phyloP scores from a whole-genome alignment of 2,888 invertebrate genomes.

The Malthinus flaveolus region DNA sequence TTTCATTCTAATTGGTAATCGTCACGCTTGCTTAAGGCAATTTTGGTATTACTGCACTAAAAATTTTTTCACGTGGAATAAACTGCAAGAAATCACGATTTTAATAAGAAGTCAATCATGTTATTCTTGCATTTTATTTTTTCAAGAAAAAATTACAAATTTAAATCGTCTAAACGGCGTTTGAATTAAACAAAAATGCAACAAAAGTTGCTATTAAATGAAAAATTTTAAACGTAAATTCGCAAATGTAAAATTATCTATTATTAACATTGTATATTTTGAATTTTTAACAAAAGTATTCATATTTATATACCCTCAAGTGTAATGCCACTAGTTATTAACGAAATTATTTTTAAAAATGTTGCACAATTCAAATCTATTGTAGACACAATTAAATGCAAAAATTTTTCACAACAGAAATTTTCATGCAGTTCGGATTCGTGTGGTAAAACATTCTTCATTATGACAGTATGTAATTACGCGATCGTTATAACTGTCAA shows the following conservation, averaged over 20 bases:
- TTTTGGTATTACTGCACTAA: conserved; percentile 2
- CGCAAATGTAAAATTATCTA: conserved; percentile 1
- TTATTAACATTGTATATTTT: background rate
- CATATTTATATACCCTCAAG: conserved; percentile 20
- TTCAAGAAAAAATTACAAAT: background rate
- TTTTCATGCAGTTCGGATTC: conserved; percentile 18
- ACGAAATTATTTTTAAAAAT: conserved; percentile 17
- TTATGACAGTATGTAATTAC: conserved; percentile 28
- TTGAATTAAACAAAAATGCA: background rate
- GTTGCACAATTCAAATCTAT: conserved; percentile 28
- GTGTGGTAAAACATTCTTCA: conserved; percentile 21
- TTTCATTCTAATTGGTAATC: conserved; percentile 1
- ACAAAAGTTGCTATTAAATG: background rate
- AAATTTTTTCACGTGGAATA: background rate
- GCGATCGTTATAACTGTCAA: conserved; percentile 33
- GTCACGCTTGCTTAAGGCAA: conserved; percentile 5
- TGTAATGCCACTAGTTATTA: conserved; percentile 17
- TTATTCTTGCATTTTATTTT: background rate
- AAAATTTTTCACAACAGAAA: conserved; percentile 17
- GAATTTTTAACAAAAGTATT: background rate
- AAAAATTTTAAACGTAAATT: background rate
- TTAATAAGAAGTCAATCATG: background rate
- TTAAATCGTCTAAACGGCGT: background rate
- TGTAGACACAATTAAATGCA: conserved; percentile 21
- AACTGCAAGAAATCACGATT: conserved; percentile 3